These are phyloP conservation scores for Hypsopygia costalis DNA, from an alignment of 2,888 invertebrate species.

Conservation along the genomic window DNA sequence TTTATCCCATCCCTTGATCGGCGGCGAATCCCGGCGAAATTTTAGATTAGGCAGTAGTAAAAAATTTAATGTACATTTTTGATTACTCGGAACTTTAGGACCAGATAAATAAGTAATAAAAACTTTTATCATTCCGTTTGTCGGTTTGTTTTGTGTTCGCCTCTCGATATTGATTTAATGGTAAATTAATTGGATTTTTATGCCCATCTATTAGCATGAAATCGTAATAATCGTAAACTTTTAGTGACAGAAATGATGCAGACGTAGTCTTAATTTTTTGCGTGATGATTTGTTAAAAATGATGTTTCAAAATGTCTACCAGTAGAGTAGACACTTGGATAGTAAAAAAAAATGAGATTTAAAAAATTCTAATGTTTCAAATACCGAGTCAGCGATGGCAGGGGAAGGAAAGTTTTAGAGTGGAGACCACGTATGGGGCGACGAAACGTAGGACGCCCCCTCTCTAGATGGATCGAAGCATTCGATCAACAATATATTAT, in stretches of 20 bases:
- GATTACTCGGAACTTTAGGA: slow-evolving; percentile 31
- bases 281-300: neutral
- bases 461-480: no score
- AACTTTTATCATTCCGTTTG: slow-evolving; percentile 23
- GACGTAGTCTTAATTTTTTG: neutral
- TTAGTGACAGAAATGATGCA: neutral
- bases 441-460: no score
- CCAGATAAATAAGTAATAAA: slow-evolving; percentile 43
- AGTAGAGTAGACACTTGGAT: no score
- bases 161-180: slow-evolving; percentile 56
- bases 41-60: slow-evolving; percentile 68
- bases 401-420: no score
- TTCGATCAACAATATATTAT: no score
- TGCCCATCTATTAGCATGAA: slow-evolving; percentile 20
- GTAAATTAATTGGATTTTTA: slow-evolving; percentile 59
- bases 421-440: no score
- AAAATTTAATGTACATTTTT: slow-evolving; percentile 51
- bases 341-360: no score
- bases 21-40: slow-evolving; percentile 69
- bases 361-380: no score
- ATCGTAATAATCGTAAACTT: slow-evolving; percentile 5
- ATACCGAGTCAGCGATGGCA: no score
- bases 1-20: slow-evolving; percentile 28
- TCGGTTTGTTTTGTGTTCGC: slow-evolving; percentile 33
- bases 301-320: no score